Base-by-base conservation (phyloP, 2,888 invertebrate species). In the Drosophila yooni region DNA sequence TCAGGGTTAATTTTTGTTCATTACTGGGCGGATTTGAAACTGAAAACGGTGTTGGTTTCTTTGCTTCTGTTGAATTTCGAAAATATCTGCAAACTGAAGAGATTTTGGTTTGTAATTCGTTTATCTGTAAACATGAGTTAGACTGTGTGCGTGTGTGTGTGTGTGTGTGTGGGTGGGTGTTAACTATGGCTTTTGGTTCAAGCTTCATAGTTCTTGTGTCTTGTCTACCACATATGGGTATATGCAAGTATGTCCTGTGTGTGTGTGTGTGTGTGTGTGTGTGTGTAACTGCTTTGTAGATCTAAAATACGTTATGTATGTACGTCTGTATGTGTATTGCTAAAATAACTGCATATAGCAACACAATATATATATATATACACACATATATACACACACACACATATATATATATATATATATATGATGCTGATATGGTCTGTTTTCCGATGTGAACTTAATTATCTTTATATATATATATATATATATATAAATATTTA, bases 1-100 rank as follows among this genome's bases (percentile, higher is more conserved):
- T 43, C 64, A 38, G 64, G 31, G 27, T 57, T 65, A 38, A 61
- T 53, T 65, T 56, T 58, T 68, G 40, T 60, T 63, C 63, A 31
- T 78, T 85, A 53, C 73, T 85, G 85, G 85, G 85, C 89, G 85
- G 85, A 85, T 83, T 89, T 82, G 53, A 80, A 85, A 85, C 87
- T 88, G 89, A 89, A 85, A 84, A 83, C 83, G 79, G 86, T 86
- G 67, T 77, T 82, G 76, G 71, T 78, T 70, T 61, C 60, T 53
- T 56, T 72, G 67, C 53, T 46, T 59, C 63, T 69, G 40, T 69
- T 61, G 11, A 53, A 38, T 50, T 52, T 62, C 61, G 65, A 74
- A 65, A 61, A 25, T 59, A 58, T 60, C 40, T 65, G 70, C 64
- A 54, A 86, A 83, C 83, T 83, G n/a, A 76, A 38, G 57, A 68